Percentiles rank a stretch among this genome's conserved stretches.
Conservation (phyloP, 1,140 invertebrate species). For the Drosophila equinoxialis region DNA sequence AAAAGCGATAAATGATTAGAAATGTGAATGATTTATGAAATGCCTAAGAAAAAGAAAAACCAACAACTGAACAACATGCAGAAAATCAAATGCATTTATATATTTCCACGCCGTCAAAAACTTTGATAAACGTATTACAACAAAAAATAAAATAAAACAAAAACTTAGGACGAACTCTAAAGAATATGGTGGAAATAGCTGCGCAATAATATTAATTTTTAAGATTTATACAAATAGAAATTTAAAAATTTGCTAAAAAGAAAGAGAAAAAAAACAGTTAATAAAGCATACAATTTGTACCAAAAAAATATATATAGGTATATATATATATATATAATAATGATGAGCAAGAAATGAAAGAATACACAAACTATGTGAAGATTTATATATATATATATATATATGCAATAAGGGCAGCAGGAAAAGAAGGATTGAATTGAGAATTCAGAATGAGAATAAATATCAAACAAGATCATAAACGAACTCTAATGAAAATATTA, state of each 20-base stretch:
- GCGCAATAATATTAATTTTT: constrained; percentile 75
- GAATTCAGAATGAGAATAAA: constrained; percentile 75
- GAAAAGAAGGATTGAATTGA: constrained; percentile 27
- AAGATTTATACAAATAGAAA: constrained; percentile 73
- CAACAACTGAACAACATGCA: constrained; percentile 52
- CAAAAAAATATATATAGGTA: constrained; percentile 36
- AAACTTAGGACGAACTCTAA: constrained; percentile 36
- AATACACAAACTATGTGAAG: constrained; percentile 54
- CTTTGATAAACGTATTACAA: constrained; percentile 67
- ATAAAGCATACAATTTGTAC: constrained; percentile 70
- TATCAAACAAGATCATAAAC: constrained; percentile 62
- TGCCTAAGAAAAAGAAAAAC: constrained; percentile 43
- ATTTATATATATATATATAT: constrained; percentile 52
- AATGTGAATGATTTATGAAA: constrained; percentile 43
- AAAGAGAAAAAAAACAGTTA: constrained; percentile 42
- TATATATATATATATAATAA: not conserved
- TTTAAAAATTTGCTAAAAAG: constrained; percentile 45
- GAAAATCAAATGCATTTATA: constrained; percentile 76
- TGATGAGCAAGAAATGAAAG: constrained; percentile 7
- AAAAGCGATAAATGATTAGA: constrained; percentile 17
- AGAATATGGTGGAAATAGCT: constrained; percentile 42
- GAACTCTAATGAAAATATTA: not conserved
- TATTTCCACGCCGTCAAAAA: constrained; percentile 65
- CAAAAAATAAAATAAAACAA: constrained; percentile 43
- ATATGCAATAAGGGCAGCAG: constrained; percentile 55